Evolutionary conservation across 2,888 invertebrate species (phyloP), one percentile per base, ranked within the genome.

Genomic region (Scaptodrosophila latifasciaeformis): DNA sequence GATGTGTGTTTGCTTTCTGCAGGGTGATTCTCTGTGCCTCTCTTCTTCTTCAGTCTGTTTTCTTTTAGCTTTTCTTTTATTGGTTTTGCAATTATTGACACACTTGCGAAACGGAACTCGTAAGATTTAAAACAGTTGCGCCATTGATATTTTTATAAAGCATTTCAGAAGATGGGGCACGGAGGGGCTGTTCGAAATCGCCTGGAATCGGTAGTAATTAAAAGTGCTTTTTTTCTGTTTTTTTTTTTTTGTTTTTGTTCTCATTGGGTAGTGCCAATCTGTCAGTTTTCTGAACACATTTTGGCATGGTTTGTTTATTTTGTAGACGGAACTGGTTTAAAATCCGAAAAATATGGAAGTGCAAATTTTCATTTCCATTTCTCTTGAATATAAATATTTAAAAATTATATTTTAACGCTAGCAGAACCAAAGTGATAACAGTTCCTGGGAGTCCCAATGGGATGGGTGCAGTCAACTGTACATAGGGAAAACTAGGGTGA

Each of bases 31-130:
- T 18, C 30, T 30, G 13, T 12, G 2, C n/a, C 19, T 17, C 13
- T 29, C 13, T 7, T 15, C 55, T 55, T 51, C 55, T 46, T 62
- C 59, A 40, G 47, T 46, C 17, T 76, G 60, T 72, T 68, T 64
- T 55, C 53, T 19, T 62, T 62, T n/a, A n/a, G n/a, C n/a, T n/a
- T n/a, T n/a, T n/a, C n/a, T n/a, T n/a, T n/a, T n/a, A n/a, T n/a
- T n/a, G n/a, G n/a, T n/a, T n/a, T n/a, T n/a, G 65, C 75, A 70
- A 79, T 74, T 76, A 70, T 76, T 79, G 77, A 77, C 80, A 70
- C 57, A 79, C 67, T 62, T 49, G 53, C 65, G 62, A 53, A 70
- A 66, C 55, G 53, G 58, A 54, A 13, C 61, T 65, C 75, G 55
- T 15, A 66, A 79, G 82, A 81, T 57, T 67, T 49, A 24, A 24